Conservation (phyloP, 2,113 vertebrate species). For the Mugil cephalus region DNA sequence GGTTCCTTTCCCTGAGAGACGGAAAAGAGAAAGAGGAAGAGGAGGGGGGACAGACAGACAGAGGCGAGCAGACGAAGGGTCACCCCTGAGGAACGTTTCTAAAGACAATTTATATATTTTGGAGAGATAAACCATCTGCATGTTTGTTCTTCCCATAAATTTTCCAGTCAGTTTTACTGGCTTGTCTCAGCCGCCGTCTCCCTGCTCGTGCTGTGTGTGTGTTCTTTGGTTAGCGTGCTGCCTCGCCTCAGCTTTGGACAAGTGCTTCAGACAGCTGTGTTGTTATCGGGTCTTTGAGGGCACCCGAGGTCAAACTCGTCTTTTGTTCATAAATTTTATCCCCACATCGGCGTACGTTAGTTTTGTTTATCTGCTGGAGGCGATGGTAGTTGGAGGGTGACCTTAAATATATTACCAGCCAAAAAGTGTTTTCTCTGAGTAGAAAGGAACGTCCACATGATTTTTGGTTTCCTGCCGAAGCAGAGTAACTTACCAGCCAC, state of each 20-base stretch:
- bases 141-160: conserved; percentile 78
- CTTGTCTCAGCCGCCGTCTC: conserved; percentile 73
- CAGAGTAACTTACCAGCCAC: conserved; percentile 63
- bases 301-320: conserved; percentile 5
- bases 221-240: conserved; percentile 38
- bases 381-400: conserved; percentile 29
- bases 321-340: background rate
- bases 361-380: conserved; percentile 16
- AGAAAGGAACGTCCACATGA: conserved; percentile 48
- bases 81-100: conserved; percentile 80
- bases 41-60: conserved; percentile 24
- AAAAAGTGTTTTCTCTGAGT: conserved; percentile 34
- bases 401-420: conserved; percentile 62
- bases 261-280: conserved; percentile 27
- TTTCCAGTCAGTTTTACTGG: conserved; percentile 78
- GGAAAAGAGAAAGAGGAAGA: conserved; percentile 50
- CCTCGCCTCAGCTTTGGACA: conserved; percentile 44
- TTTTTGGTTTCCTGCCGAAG: conserved; percentile 55
- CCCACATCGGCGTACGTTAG: background rate
- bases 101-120: conserved; percentile 85
- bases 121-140: conserved; percentile 83
- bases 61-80: conserved; percentile 69
- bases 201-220: conserved; percentile 51
- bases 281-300: conserved; percentile 44
- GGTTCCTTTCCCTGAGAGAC: conserved; percentile 64